Evolutionary conservation across 2,888 invertebrate genomes (phyloP).

Genomic region (Pachydiplax longipennis): DNA sequence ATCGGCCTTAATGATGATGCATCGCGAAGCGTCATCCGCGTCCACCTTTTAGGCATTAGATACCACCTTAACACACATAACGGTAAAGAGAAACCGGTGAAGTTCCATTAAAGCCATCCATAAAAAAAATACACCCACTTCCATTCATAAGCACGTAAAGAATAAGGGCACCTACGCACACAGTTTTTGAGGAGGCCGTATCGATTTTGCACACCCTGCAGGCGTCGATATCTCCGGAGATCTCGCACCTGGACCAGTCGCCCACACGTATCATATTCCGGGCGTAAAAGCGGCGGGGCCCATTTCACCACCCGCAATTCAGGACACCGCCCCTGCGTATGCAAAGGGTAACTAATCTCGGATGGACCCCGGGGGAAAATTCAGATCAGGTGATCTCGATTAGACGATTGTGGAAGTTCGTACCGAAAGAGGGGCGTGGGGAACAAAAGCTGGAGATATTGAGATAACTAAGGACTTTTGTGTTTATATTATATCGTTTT

Average conservation of each 20-base stretch:
- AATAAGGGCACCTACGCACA: neutral
- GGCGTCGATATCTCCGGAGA: slow-evolving; percentile 25
- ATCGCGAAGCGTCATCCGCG: neutral
- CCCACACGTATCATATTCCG: neutral
- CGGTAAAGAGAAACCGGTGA: neutral
- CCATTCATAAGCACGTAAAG: neutral
- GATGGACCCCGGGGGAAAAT: neutral
- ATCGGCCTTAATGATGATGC: no score
- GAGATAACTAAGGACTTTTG: neutral
- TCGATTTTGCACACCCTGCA: slow-evolving; percentile 13
- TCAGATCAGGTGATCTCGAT: neutral
- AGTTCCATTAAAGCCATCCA: neutral
- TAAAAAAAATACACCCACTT: neutral
- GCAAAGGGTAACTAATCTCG: neutral
- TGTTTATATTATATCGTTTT: neutral
- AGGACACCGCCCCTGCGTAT: neutral
- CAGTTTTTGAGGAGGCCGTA: neutral
- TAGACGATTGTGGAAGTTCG: neutral
- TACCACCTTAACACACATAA: neutral
- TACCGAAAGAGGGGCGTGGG: neutral
- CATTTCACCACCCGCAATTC: neutral
- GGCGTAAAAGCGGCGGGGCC: neutral
- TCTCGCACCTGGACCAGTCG: neutral
- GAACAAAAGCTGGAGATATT: neutral
- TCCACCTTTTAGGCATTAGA: neutral